Evolutionary conservation across 2,888 invertebrate genomes (phyloP).

Genomic region (Cephus nigrinus): DNA sequence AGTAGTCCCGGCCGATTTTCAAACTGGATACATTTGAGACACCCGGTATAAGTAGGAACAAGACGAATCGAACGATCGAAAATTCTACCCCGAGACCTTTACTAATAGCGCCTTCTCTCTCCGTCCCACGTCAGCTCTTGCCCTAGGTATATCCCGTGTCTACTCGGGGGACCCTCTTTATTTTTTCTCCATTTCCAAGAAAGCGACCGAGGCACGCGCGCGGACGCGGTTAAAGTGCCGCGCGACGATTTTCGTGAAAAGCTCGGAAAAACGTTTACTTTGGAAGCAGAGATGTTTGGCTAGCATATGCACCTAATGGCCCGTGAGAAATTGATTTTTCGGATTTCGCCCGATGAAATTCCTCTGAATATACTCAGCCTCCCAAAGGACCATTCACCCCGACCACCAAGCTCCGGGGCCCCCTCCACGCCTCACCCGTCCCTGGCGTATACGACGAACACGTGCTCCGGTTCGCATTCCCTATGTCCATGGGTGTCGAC

Average conservation of each 20-base stretch:
- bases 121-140: not conserved
- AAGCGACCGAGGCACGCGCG: not conserved
- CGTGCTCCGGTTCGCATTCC: not conserved
- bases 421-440: not conserved
- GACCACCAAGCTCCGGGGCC: no score
- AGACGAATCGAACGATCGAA: constrained; percentile 18
- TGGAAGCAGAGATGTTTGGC: constrained; percentile 46
- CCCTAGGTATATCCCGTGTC: not conserved
- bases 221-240: not conserved
- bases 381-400: not conserved
- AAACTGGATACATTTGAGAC: constrained; percentile 9
- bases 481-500: not conserved
- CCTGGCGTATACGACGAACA: not conserved
- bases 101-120: not conserved
- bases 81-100: constrained; percentile 1
- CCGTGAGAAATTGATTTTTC: constrained; percentile 58
- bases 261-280: constrained; percentile 17
- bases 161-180: not conserved
- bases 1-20: not conserved
- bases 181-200: constrained; percentile 1
- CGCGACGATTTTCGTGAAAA: not conserved
- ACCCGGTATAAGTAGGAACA: constrained; percentile 7
- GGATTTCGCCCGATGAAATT: constrained; percentile 29
- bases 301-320: constrained; percentile 57
- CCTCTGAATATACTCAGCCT: not conserved